Evolutionary conservation across 2,113 vertebrate genomes (phyloP).

Genomic region (Mohoua ochrocephala): DNA sequence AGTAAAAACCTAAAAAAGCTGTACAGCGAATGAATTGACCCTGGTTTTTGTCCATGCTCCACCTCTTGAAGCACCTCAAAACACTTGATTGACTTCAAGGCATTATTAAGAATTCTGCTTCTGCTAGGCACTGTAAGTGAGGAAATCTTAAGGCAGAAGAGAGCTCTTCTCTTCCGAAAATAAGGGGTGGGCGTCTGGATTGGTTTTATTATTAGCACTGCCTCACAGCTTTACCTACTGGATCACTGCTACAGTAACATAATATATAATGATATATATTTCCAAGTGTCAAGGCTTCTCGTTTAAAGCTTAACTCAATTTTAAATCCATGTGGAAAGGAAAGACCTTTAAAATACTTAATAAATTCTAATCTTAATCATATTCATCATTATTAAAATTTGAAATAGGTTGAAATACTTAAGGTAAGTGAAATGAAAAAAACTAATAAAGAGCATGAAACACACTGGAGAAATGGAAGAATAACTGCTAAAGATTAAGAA

Average conservation of each 20-base stretch:
- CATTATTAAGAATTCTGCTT: background rate
- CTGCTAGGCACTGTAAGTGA: background rate
- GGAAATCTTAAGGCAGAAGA: background rate
- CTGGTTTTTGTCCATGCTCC: background rate
- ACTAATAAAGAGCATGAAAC: slow-evolving; percentile 23
- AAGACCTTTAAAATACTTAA: slow-evolving; percentile 39
- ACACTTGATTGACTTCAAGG: background rate
- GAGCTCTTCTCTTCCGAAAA: background rate
- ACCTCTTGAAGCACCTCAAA: background rate
- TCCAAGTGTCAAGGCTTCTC: background rate
- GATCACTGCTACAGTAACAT: background rate
- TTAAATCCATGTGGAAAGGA: slow-evolving; percentile 35
- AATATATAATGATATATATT: background rate
- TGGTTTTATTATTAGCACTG: background rate
- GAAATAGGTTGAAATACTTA: slow-evolving; percentile 41
- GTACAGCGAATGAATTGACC: background rate
- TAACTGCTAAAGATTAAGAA: slow-evolving; percentile 53
- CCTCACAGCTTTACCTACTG: background rate
- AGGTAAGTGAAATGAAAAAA: slow-evolving; percentile 52
- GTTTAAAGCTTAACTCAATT: slow-evolving; percentile 19
- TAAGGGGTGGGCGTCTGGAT: background rate
- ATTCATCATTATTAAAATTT: slow-evolving; percentile 51
- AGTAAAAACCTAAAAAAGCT: background rate
- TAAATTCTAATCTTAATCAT: slow-evolving; percentile 51
- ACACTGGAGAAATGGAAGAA: slow-evolving; percentile 36